phyloP scores from a whole-genome alignment of 1,140 invertebrate genomes.

The Drosophila tani region DNA sequence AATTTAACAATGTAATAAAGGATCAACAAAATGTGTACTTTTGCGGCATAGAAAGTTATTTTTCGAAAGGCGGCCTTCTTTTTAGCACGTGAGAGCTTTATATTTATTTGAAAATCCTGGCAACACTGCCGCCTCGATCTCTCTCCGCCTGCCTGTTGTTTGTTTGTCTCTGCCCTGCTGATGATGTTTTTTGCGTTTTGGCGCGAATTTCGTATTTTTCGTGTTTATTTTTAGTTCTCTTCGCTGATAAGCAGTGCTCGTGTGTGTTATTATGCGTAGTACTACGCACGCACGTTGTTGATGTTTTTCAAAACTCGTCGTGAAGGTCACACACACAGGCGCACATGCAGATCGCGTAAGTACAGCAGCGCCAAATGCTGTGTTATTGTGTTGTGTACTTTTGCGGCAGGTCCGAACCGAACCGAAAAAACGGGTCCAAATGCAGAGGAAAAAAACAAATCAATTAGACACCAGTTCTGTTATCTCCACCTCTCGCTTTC shows the following conservation, averaged over 20 bases:
- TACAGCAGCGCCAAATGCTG: slow-evolving; percentile 66
- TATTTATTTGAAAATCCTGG: not conserved
- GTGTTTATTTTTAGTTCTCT: slow-evolving; percentile 73
- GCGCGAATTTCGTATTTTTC: slow-evolving; percentile 65
- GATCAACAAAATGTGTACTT: not conserved
- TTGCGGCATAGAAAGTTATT: not conserved
- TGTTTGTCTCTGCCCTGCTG: slow-evolving; percentile 51
- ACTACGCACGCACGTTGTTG: slow-evolving; percentile 66
- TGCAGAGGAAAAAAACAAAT: slow-evolving; percentile 18
- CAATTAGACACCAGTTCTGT: slow-evolving; percentile 50
- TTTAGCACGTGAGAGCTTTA: not conserved
- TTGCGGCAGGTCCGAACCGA: slow-evolving; percentile 47
- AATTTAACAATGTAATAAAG: not conserved
- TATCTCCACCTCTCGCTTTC: slow-evolving; percentile 23
- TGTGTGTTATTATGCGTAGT: slow-evolving; percentile 50
- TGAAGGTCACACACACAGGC: slow-evolving; percentile 66
- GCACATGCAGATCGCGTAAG: slow-evolving; percentile 57
- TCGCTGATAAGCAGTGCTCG: slow-evolving; percentile 61
- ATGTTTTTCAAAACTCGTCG: slow-evolving; percentile 73
- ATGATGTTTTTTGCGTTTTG: slow-evolving; percentile 61
- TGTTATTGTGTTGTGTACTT: slow-evolving; percentile 27
- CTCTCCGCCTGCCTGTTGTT: slow-evolving; percentile 23
- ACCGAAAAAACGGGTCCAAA: slow-evolving; percentile 37
- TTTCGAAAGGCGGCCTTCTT: not conserved
- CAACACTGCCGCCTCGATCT: slow-evolving; percentile 2